These are phyloP conservation scores for Leptocoma aspasia DNA, from an alignment of 2,113 vertebrate genomes.

Conservation along the genomic window DNA sequence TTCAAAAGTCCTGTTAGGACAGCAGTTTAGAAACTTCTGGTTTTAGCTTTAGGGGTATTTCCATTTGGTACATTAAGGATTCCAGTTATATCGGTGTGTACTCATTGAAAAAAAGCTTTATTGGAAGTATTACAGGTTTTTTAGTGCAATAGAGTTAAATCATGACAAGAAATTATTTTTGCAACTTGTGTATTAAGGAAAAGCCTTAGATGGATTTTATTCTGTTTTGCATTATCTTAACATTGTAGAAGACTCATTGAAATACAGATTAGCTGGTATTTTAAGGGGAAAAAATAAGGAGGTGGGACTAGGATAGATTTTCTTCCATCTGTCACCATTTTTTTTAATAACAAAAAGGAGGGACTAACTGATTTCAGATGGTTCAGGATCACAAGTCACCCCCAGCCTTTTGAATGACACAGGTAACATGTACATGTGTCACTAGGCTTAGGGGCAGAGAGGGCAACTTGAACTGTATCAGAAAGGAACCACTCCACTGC, in stretches of 20 bases:
- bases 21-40: not conserved
- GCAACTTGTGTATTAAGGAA: not conserved
- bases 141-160: not conserved
- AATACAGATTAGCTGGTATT: not conserved
- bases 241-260: not conserved
- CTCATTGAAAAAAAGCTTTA: not conserved
- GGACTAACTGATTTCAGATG: not conserved
- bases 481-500: not conserved
- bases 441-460: not conserved
- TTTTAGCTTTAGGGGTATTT: not conserved
- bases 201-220: not conserved
- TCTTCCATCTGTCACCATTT: not conserved
- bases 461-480: not conserved
- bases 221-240: not conserved
- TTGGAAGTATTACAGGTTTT: not conserved
- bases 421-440: fast-evolving
- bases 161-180: not conserved
- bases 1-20: not conserved
- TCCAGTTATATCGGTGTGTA: not conserved
- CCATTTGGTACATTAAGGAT: not conserved
- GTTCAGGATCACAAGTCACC: not conserved
- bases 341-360: not conserved
- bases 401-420: not conserved
- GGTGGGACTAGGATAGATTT: not conserved
- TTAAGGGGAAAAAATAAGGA: not conserved